Evolutionary conservation across 2,888 invertebrate species (phyloP).

Genomic region (Oligia strigilis): DNA sequence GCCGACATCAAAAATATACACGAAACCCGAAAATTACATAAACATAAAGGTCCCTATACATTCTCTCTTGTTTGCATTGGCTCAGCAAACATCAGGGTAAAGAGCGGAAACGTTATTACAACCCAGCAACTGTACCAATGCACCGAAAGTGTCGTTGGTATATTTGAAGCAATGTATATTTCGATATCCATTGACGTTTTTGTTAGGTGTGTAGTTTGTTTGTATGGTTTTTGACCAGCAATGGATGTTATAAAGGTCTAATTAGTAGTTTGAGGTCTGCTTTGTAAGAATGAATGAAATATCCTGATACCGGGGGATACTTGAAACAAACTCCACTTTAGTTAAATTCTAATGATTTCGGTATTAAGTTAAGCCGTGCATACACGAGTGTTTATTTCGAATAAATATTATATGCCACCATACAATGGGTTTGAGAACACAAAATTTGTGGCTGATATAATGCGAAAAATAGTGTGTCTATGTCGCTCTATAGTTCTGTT

Average conservation of each 20-base stretch:
- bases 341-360: slow-evolving; percentile 78
- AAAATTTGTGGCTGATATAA: slow-evolving; percentile 38
- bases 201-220: fast-evolving
- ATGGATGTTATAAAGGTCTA: slow-evolving; percentile 32
- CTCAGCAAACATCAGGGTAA: slow-evolving; percentile 85
- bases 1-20: slow-evolving; percentile 69
- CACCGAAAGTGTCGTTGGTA: slow-evolving; percentile 4
- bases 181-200: slow-evolving; percentile 60
- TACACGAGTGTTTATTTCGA: slow-evolving; percentile 64
- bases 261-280: not conserved
- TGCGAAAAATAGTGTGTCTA: slow-evolving; percentile 25
- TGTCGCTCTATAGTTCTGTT: not conserved
- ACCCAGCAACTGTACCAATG: slow-evolving; percentile 73
- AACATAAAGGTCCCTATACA: slow-evolving; percentile 75
- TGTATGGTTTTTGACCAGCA: slow-evolving; percentile 22
- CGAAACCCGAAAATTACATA: slow-evolving; percentile 71
- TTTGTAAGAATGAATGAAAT: not conserved
- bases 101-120: slow-evolving; percentile 88
- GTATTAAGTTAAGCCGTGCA: slow-evolving; percentile 75
- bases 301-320: slow-evolving; percentile 62
- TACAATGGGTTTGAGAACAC: slow-evolving; percentile 39
- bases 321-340: slow-evolving; percentile 76
- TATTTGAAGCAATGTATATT: not conserved
- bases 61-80: slow-evolving; percentile 84
- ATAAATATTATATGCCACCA: slow-evolving; percentile 54